Conservation (phyloP, 2,113 vertebrate genomes). For the Mixornis gularis region DNA sequence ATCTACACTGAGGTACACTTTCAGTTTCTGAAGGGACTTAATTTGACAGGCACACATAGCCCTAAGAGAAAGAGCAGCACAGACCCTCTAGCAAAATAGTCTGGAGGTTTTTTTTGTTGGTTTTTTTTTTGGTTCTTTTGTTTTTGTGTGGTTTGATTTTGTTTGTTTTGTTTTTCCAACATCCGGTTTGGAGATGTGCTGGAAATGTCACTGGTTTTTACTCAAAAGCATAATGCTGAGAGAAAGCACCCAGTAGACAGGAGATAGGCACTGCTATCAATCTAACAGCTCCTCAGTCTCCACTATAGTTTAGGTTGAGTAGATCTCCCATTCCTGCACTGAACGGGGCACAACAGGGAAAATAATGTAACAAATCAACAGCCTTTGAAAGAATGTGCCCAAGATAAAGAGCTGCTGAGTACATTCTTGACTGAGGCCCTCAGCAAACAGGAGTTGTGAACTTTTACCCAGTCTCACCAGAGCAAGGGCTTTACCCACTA, state of each 20-base stretch:
- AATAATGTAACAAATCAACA: background rate
- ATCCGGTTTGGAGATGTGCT: background rate
- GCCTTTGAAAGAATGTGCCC: background rate
- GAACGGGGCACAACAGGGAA: background rate
- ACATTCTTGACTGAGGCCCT: background rate
- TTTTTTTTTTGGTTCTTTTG: background rate
- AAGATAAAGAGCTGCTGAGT: background rate
- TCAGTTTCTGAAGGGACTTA: background rate
- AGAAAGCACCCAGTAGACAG: background rate
- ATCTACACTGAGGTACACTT: background rate
- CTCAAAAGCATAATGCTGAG: background rate
- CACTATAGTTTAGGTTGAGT: background rate
- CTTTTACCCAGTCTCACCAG: background rate
- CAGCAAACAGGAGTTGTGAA: background rate
- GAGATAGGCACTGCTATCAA: background rate
- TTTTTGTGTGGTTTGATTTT: no score
- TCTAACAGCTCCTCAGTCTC: background rate
- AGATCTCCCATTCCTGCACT: background rate
- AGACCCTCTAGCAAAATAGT: background rate
- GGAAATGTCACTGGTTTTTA: background rate
- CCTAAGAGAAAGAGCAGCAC: background rate
- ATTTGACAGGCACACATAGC: background rate
- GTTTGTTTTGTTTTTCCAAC: background rate
- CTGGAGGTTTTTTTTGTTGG: background rate
- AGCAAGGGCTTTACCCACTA: background rate